These are phyloP conservation scores for Apodemia arnacis DNA, from an alignment of 2,888 invertebrate species.

Conservation along the genomic window DNA sequence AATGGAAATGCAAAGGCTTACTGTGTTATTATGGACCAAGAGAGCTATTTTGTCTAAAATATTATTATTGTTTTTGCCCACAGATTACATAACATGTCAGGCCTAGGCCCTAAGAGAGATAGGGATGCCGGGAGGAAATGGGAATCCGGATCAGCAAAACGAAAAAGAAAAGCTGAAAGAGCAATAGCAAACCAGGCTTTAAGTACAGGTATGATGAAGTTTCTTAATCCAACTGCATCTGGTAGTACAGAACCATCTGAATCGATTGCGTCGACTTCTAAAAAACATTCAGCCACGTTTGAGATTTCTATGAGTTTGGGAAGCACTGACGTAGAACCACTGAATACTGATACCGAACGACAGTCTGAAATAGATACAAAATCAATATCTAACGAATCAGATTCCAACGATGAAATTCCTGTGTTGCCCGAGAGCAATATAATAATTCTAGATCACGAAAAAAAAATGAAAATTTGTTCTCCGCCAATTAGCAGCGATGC, in stretches of 20 bases:
- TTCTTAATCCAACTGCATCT: constrained; percentile 48
- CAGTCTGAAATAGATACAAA: constrained; percentile 38
- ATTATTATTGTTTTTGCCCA: neutral
- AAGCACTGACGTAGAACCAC: neutral
- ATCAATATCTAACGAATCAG: constrained; percentile 53
- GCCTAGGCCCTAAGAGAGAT: constrained; percentile 13
- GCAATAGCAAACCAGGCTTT: constrained; percentile 36
- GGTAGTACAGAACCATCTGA: constrained; percentile 34
- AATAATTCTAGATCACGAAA: constrained; percentile 29
- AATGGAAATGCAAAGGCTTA: too few species aligned
- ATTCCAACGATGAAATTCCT: constrained; percentile 55
- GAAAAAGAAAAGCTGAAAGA: constrained; percentile 54
- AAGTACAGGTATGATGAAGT: constrained; percentile 49
- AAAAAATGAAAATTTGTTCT: constrained; percentile 53
- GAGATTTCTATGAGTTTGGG: constrained; percentile 5
- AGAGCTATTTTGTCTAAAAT: too few species aligned
- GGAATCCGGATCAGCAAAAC: constrained; percentile 57
- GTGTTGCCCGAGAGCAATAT: constrained; percentile 40
- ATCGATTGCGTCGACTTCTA: constrained; percentile 35
- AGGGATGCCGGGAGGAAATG: constrained; percentile 65
- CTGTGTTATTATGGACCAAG: too few species aligned
- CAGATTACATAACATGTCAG: constrained; percentile 12
- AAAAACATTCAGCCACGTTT: constrained; percentile 19
- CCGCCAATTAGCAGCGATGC: constrained; percentile 44
- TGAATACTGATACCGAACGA: constrained; percentile 22